These are phyloP conservation scores for Nowickia ferox DNA, from an alignment of 2,888 invertebrate species.

Conservation along the genomic window DNA sequence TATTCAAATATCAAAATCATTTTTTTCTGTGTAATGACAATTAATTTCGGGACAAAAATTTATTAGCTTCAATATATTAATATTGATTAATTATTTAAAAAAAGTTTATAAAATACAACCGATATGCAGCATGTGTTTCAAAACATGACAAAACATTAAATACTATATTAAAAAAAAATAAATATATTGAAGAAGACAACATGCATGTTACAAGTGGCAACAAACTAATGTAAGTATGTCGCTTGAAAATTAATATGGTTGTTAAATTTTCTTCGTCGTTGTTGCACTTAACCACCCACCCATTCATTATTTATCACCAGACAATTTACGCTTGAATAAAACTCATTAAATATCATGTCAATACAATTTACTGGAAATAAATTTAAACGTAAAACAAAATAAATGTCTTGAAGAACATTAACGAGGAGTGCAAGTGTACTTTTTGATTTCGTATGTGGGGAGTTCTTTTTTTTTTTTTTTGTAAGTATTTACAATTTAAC, in stretches of 20 bases:
- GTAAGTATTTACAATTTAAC: neutral
- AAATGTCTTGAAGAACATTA: conserved; percentile 3
- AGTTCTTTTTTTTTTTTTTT: neutral
- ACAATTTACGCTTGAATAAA: conserved; percentile 50
- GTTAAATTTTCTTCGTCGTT: neutral
- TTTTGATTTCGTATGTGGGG: neutral
- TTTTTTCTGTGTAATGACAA: too few species aligned
- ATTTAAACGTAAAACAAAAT: conserved; percentile 32
- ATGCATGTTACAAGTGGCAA: conserved; percentile 29
- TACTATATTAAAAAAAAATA: conserved; percentile 10
- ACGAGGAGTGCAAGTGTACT: neutral
- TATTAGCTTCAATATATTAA: conserved; percentile 15
- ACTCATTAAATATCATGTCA: conserved; percentile 62
- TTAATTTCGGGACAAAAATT: neutral
- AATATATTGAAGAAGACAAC: conserved; percentile 8
- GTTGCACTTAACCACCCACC: conserved; percentile 19
- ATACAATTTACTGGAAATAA: conserved; percentile 52
- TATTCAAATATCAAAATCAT: too few species aligned
- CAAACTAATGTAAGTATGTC: conserved; percentile 26
- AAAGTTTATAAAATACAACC: neutral
- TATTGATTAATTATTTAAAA: conserved; percentile 27
- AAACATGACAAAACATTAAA: neutral
- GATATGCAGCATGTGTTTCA: conserved; percentile 30
- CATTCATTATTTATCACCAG: conserved; percentile 42
- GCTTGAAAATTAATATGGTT: conserved; percentile 31